A percentile compares a stretch with the other conserved stretches of the same genome.
These are phyloP conservation scores for Hydrolagus colliei DNA, from an alignment of 2,797 vertebrate species.

Conservation along the genomic window DNA sequence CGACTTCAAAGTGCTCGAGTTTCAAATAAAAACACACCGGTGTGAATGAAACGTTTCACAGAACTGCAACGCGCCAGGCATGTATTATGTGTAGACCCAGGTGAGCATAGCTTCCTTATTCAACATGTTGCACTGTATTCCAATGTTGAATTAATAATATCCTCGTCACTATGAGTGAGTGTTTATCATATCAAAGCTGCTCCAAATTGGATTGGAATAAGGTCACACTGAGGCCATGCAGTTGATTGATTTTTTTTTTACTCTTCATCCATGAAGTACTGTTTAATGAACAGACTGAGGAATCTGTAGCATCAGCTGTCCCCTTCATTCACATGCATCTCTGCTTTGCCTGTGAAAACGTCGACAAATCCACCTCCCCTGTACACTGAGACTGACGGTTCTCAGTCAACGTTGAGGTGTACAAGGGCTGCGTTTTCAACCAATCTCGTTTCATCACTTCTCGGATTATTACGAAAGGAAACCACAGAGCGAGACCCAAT, in stretches of 20 bases:
- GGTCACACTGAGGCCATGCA: not conserved
- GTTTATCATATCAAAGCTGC: constrained; percentile 17
- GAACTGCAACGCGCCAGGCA: not conserved
- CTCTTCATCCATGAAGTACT: not conserved
- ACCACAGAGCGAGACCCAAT: too few relatives aligned
- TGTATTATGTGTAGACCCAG: not conserved
- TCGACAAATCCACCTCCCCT: not conserved
- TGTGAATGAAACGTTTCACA: not conserved
- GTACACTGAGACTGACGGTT: not conserved
- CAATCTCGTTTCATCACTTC: too few relatives aligned
- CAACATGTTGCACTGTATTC: not conserved
- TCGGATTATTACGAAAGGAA: too few relatives aligned
- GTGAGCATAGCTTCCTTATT: not conserved
- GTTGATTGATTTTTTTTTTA: not conserved
- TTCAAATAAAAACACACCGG: not conserved
- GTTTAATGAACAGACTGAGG: constrained; percentile 9
- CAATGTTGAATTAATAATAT: constrained; percentile 20
- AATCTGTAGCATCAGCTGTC: not conserved
- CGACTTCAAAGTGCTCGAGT: not conserved
- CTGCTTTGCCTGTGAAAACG: not conserved
- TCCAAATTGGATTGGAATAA: constrained; percentile 19
- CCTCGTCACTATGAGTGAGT: not conserved
- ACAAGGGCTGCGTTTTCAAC: not conserved
- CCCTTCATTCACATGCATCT: not conserved
- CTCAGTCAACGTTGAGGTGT: too few relatives aligned